These are phyloP conservation scores for Parasteatoda lunata DNA, from an alignment of 2,888 invertebrate species.

Conservation along the genomic window DNA sequence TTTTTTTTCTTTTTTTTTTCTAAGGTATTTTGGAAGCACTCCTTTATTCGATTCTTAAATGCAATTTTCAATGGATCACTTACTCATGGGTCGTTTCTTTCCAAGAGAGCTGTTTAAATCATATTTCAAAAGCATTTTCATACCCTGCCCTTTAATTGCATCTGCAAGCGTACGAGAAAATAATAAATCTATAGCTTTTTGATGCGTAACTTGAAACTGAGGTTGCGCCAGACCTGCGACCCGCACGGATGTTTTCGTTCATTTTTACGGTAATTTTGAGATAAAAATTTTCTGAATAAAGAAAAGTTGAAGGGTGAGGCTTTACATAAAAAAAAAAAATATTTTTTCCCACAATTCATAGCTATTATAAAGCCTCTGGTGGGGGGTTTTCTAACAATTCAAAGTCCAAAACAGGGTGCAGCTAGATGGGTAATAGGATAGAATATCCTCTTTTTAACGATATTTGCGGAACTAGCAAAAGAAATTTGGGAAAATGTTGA, in stretches of 20 bases:
- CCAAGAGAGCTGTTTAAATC: too few species aligned
- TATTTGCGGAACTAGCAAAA: too few species aligned
- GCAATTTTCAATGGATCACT: too few species aligned
- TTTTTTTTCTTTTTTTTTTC: too few species aligned
- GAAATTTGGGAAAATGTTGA: too few species aligned
- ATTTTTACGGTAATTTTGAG: conserved; percentile 40
- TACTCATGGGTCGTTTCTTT: too few species aligned
- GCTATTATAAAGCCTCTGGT: background rate
- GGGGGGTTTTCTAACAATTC: background rate
- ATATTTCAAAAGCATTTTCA: too few species aligned
- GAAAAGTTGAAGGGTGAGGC: background rate
- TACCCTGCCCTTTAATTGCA: too few species aligned
- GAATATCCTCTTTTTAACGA: background rate
- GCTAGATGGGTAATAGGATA: background rate
- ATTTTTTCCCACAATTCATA: conserved; percentile 9
- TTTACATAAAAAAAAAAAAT: background rate
- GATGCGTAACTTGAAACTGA: background rate
- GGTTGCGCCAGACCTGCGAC: background rate
- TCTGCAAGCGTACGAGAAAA: background rate
- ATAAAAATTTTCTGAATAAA: conserved; percentile 11
- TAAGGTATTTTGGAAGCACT: too few species aligned
- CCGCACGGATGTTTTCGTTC: conserved; percentile 45
- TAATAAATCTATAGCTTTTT: background rate
- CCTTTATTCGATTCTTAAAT: too few species aligned
- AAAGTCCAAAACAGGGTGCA: background rate